A percentile compares a stretch with the other conserved stretches of the same genome.
Evolutionary conservation across 2,888 invertebrate genomes (phyloP).

Genomic region (Pollenia griseotomentosa): DNA sequence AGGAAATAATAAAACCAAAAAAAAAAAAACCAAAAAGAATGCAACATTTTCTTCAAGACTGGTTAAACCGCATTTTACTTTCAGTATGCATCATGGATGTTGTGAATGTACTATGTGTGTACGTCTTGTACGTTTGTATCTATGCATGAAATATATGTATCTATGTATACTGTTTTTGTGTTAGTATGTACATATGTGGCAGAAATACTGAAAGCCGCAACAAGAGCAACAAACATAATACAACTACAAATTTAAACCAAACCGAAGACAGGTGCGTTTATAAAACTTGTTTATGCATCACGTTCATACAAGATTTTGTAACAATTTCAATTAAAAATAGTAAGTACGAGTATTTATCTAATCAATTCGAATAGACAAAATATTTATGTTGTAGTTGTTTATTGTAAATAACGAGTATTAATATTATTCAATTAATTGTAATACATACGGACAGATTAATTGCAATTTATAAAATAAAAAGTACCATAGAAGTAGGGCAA

Average conservation of each 20-base stretch:
- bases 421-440: constrained; percentile 63
- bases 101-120: constrained; percentile 21
- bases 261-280: constrained; percentile 63
- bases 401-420: constrained; percentile 50
- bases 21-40: background rate
- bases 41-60: constrained; percentile 62
- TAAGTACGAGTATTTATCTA: constrained; percentile 60
- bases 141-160: background rate
- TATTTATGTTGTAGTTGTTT: constrained; percentile 26
- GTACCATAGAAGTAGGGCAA: constrained; percentile 47
- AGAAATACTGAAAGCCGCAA: constrained; percentile 51
- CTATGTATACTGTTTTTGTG: background rate
- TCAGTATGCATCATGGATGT: constrained; percentile 59
- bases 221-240: constrained; percentile 50
- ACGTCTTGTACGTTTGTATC: background rate
- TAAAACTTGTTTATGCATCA: constrained; percentile 63
- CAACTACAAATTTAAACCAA: background rate
- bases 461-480: constrained; percentile 19
- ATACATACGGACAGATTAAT: constrained; percentile 10
- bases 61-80: constrained; percentile 72
- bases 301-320: constrained; percentile 67
- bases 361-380: constrained; percentile 55
- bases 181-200: constrained; percentile 12
- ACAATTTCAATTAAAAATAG: constrained; percentile 64
- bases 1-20: constrained; percentile 55